A percentile compares a stretch with the other conserved stretches of the same genome.
These are phyloP conservation scores for Trichopoda pennipes DNA, from an alignment of 2,888 invertebrate genomes.

Conservation along the genomic window DNA sequence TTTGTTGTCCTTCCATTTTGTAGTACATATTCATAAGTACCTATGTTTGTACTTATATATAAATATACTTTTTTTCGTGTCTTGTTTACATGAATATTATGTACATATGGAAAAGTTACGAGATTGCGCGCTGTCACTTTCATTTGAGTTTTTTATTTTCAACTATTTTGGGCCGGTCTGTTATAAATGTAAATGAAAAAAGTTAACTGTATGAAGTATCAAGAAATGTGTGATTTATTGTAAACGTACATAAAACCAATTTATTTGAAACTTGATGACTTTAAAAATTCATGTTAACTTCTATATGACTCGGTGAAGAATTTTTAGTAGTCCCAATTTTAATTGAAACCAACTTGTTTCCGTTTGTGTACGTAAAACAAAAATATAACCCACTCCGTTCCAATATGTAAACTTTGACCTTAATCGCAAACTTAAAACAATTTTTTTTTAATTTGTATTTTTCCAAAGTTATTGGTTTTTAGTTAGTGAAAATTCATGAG, in stretches of 20 bases:
- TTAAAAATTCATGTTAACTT: slow-evolving; percentile 23
- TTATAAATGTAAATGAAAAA: slow-evolving; percentile 3
- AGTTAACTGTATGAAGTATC: not conserved
- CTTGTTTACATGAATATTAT: not conserved
- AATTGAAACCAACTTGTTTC: not conserved
- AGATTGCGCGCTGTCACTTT: slow-evolving; percentile 74
- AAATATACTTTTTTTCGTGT: no score
- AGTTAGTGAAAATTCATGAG: no score
- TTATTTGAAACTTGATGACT: slow-evolving; percentile 23
- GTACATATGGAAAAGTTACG: slow-evolving; percentile 40
- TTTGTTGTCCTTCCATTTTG: slow-evolving; percentile 13
- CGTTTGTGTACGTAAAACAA: not conserved
- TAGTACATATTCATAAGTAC: not conserved
- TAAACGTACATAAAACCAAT: slow-evolving; percentile 27
- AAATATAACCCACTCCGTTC: no score
- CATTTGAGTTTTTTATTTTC: slow-evolving; percentile 72
- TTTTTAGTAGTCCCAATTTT: slow-evolving; percentile 12
- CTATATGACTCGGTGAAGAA: slow-evolving; percentile 25
- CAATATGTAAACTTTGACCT: no score
- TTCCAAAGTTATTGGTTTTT: no score
- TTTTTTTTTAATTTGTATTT: no score
- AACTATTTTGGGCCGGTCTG: slow-evolving; percentile 51
- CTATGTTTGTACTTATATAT: not conserved
- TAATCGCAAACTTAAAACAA: no score
- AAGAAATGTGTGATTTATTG: slow-evolving; percentile 22